Evolutionary conservation across 2,888 invertebrate genomes (phyloP), one percentile per base, ranked within the genome.

Genomic region (Ophion slaviceki): DNA sequence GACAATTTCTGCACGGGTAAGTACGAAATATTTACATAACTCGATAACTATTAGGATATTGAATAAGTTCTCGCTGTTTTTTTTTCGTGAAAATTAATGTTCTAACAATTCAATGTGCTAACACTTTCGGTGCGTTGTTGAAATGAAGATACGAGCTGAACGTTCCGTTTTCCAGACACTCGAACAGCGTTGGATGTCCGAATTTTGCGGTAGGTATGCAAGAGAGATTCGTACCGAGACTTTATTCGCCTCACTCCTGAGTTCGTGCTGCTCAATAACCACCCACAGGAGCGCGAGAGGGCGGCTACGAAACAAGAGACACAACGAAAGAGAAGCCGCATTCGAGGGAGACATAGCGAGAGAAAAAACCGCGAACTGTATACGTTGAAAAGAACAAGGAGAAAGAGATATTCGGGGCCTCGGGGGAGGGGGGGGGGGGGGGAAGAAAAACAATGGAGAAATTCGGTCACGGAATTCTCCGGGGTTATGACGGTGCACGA

Each of bases 391-490:
- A 45, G 68, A 78, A 72, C 47, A 61, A 47, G 36, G 20, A 20
- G 45, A 71, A 32, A 57, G 28, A 67, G 17, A 45, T 40, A 57
- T 47, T 17, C 57, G 14, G 20, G 14, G 11, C 36, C 14, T 20
- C 24, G 57, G 11, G 0, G 17, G 20, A 28, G 47, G 47, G 17
- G 45, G 14, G 59, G 68, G 71, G 70, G 70, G 59, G 20, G 20
- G 68, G 75, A 72, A 61, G 59, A 24, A 45, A 81, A 86, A 88
- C 83, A 86, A 77, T 74, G 47, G 68, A 74, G 80, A 86, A 82
- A 87, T 87, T 84, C 84, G 86, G 86, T 85, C 84, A 86, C 84
- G 84, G 78, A 80, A 82, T 74, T 86, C 70, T 83, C 59, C 67
- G 28, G 80, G 76, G 53, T 62, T 28, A 47, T 59, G 70, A 53